Base-by-base conservation (phyloP, 1,140 invertebrate genomes). In the Musca vetustissima region DNA sequence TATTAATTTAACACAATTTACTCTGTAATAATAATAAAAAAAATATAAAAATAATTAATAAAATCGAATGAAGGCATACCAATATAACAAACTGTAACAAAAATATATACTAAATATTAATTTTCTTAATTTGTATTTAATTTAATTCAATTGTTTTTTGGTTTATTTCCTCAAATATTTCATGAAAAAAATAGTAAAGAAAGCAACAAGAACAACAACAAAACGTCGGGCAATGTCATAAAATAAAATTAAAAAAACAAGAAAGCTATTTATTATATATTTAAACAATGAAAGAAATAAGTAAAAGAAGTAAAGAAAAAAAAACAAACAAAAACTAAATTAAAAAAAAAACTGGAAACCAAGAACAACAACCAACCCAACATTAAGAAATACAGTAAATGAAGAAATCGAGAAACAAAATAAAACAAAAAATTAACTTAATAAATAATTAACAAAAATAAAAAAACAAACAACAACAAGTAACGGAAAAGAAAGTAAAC, bases 351-450 rank as follows among this genome's bases (percentile, higher is more conserved):
- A n/a, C n/a, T n/a, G 22, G 50, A 32, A 50, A 67, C n/a, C n/a
- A 36, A 50, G 19, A 32, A 53, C 52, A 25, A 36, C 43, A 64
- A 19, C n/a, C 57, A n/a, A 19, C 28, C 21, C 28, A 36, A 19
- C 8, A 64, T 64, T n/a, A 25, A 43, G 17, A 28, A 36, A 36
- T 53, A 17, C 25, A 25, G 57, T 32, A 61, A 32, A n/a, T n/a
- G n/a, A n/a, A n/a, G n/a, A n/a, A n/a, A n/a, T n/a, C n/a, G n/a
- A n/a, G n/a, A n/a, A 43, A 48, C 22, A 65, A 49, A n/a, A 3
- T 3, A 6, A 57, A 57, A 67, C 15, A 68, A 61, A 49, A 68
- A 68, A n/a, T n/a, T n/a, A n/a, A n/a, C n/a, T n/a, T n/a, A n/a
- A n/a, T n/a, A n/a, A 55, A 67, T 57, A 55, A 57, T n/a, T 36